Conservation (phyloP, 2,888 invertebrate genomes). For the Eledone cirrhosa region DNA sequence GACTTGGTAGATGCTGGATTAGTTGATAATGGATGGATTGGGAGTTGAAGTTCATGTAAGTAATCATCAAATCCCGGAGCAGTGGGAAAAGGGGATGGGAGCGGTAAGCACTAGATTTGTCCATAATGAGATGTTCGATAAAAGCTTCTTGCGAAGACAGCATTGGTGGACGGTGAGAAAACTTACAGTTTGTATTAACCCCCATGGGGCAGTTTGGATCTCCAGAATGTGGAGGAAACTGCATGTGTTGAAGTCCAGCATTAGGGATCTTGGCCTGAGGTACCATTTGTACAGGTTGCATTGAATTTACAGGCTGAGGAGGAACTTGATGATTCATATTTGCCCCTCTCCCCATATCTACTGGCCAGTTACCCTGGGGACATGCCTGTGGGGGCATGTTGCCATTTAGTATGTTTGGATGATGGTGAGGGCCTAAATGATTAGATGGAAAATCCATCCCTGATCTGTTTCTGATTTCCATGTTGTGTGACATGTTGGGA, state of each 20-base stretch:
- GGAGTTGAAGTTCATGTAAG: constrained; percentile 65
- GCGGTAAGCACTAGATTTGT: constrained; percentile 62
- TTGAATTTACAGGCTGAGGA: neutral
- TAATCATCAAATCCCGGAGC: constrained; percentile 65
- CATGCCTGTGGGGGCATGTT: neutral
- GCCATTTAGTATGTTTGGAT: neutral
- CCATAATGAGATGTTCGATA: constrained; percentile 63
- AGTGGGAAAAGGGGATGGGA: constrained; percentile 65
- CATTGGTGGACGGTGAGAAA: constrained; percentile 47
- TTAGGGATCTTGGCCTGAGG: constrained; percentile 16
- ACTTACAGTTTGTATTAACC: constrained; percentile 46
- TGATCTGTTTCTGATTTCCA: constrained; percentile 8
- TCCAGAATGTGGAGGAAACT: constrained; percentile 25
- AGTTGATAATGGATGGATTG: constrained; percentile 64
- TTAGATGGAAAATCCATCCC: neutral
- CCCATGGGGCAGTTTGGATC: constrained; percentile 46
- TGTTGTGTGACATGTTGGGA: neutral
- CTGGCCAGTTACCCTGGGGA: constrained; percentile 12
- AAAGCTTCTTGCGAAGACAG: constrained; percentile 62
- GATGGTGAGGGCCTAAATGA: neutral
- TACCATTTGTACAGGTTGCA: constrained; percentile 10
- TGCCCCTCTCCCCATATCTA: neutral
- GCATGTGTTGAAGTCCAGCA: constrained; percentile 18
- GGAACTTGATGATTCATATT: neutral
- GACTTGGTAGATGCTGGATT: constrained; percentile 62